Conservation (phyloP, 2,113 vertebrate genomes). For the Bufo gargarizans region DNA sequence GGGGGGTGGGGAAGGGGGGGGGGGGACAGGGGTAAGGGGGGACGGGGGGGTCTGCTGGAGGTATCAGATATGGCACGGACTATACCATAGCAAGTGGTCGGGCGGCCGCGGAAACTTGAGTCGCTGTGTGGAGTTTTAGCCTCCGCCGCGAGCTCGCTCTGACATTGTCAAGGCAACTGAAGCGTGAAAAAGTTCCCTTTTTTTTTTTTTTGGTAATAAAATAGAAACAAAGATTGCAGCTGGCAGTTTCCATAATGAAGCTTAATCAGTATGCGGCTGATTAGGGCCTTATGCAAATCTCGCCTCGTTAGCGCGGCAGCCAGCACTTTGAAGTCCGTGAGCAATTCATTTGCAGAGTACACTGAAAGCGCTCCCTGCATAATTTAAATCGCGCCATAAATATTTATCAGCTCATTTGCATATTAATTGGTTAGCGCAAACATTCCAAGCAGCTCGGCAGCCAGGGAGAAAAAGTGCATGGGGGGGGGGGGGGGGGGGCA, state of each 20-base stretch:
- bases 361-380: conserved; percentile 97
- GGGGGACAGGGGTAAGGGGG: conserved; percentile 63
- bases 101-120: conserved; percentile 80
- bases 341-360: conserved; percentile 97
- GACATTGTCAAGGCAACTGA: conserved; percentile 95
- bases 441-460: conserved; percentile 59
- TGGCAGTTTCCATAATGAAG: conserved; percentile 99
- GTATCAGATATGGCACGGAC: conserved; percentile 70
- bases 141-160: conserved; percentile 79
- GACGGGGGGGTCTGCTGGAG: neutral
- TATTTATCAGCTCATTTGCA: conserved; percentile 99
- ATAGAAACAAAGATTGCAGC: conserved; percentile 99
- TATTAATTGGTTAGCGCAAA: conserved; percentile 95
- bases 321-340: conserved; percentile 98
- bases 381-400: conserved; percentile 98
- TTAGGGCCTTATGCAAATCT: conserved; percentile 99
- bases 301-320: conserved; percentile 95
- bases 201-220: conserved; percentile 88
- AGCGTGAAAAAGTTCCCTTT: conserved; percentile 93
- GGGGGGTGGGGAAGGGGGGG: conserved; percentile 65
- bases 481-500: conserved; percentile 64
- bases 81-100: conserved; percentile 78
- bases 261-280: conserved; percentile 99
- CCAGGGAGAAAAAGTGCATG: conserved; percentile 69
- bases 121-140: conserved; percentile 80